Percentiles rank a stretch among this genome's conserved stretches.
These are phyloP conservation scores for Eupithecia subfuscata DNA, from an alignment of 2,888 invertebrate genomes.

Conservation along the genomic window DNA sequence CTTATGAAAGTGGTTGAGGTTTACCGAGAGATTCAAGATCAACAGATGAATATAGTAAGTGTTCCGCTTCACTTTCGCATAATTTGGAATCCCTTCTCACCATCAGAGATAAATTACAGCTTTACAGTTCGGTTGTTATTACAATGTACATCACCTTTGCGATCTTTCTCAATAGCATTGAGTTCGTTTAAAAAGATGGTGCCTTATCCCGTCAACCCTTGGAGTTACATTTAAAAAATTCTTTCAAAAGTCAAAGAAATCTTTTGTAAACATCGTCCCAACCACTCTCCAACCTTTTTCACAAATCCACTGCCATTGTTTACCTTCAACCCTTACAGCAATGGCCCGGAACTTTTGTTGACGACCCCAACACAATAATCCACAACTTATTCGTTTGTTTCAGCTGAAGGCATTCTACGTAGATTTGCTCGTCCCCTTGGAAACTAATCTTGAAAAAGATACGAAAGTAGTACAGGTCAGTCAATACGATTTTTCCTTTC, in stretches of 20 bases:
- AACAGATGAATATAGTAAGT: conserved; percentile 97
- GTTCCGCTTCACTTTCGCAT: conserved; percentile 10
- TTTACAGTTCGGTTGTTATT: background rate
- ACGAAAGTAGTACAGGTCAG: conserved; percentile 95
- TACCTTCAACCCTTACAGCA: conserved; percentile 40
- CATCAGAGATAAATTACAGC: background rate
- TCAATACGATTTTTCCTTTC: conserved; percentile 62
- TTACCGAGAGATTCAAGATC: conserved; percentile 96
- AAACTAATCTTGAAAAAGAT: conserved; percentile 96
- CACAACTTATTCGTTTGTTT: conserved; percentile 63
- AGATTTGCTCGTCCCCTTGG: conserved; percentile 95
- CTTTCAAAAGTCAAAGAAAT: conserved; percentile 1
- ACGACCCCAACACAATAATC: conserved; percentile 50
- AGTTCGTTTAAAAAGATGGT: background rate
- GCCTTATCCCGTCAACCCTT: background rate
- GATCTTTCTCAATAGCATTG: background rate
- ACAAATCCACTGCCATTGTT: conserved; percentile 40
- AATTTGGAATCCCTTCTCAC: background rate
- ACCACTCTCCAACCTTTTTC: conserved; percentile 30
- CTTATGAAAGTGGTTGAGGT: conserved; percentile 96
- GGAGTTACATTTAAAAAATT: background rate
- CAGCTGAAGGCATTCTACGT: conserved; percentile 98
- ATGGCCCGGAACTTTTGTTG: conserved; percentile 38
- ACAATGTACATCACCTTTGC: background rate
- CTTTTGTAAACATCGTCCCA: conserved; percentile 15